These are phyloP conservation scores for Falco peregrinus DNA, from an alignment of 2,797 vertebrate species.

Conservation along the genomic window DNA sequence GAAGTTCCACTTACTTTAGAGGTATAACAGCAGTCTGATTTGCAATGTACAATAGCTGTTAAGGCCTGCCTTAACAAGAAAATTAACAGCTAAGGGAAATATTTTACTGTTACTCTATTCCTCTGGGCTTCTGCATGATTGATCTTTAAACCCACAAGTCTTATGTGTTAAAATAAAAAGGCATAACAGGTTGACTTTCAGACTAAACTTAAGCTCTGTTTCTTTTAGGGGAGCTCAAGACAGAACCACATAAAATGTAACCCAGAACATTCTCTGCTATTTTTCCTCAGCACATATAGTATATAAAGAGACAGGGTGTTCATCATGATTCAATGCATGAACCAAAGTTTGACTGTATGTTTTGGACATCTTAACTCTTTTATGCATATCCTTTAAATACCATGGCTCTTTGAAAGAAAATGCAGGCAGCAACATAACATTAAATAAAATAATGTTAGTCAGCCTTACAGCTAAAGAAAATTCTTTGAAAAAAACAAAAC, in stretches of 20 bases:
- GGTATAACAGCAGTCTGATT: background rate
- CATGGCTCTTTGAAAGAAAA: background rate
- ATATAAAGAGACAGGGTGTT: background rate
- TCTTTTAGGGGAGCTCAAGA: background rate
- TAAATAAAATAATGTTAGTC: background rate
- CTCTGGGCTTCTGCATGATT: background rate
- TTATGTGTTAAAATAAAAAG: background rate
- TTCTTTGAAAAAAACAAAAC: background rate
- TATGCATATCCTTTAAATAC: background rate
- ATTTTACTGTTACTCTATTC: background rate
- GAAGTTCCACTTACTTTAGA: background rate
- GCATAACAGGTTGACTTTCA: background rate
- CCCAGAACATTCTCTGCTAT: background rate
- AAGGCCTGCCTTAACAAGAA: slow-evolving; percentile 11
- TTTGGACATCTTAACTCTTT: background rate
- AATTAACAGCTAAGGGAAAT: background rate
- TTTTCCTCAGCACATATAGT: background rate
- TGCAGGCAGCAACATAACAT: background rate
- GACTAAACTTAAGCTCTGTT: background rate
- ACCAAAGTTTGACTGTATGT: background rate
- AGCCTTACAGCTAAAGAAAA: background rate
- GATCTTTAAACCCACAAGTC: background rate
- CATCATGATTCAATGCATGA: background rate
- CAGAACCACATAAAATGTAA: background rate
- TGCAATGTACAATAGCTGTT: background rate